Conservation (phyloP, 2,113 vertebrate species). For the Tricholaema leucomelas region DNA sequence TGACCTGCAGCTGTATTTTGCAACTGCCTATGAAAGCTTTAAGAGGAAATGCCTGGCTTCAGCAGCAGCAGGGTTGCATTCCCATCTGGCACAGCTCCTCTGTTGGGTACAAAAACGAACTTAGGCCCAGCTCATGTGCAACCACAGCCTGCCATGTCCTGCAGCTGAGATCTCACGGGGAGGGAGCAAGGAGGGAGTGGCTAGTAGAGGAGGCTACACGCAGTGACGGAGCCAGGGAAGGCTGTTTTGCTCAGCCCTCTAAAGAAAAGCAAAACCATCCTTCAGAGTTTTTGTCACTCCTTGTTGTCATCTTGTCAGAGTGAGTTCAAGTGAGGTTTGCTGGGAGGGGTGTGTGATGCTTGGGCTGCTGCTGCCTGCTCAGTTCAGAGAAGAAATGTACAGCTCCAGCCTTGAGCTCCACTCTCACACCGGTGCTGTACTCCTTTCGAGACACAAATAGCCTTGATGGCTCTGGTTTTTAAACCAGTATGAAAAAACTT, state of each 20-base stretch:
- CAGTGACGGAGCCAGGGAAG: fast-evolving
- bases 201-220: not conserved
- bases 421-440: not conserved
- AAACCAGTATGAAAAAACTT: not conserved
- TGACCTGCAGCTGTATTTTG: not conserved
- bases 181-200: not conserved
- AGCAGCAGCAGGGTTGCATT: not conserved
- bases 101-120: not conserved
- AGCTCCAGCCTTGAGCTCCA: not conserved
- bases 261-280: not conserved
- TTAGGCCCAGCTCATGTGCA: not conserved
- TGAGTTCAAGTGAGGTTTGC: not conserved
- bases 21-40: not conserved
- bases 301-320: not conserved
- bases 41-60: not conserved
- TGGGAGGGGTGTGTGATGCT: not conserved
- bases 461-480: not conserved
- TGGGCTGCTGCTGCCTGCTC: not conserved
- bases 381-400: not conserved
- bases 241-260: not conserved
- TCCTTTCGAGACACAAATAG: not conserved
- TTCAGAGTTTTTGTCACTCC: not conserved
- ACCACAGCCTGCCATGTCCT: not conserved
- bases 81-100: not conserved
- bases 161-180: fast-evolving